Evolutionary conservation across 2,113 vertebrate genomes (phyloP).

Genomic region (Micromys minutus): DNA sequence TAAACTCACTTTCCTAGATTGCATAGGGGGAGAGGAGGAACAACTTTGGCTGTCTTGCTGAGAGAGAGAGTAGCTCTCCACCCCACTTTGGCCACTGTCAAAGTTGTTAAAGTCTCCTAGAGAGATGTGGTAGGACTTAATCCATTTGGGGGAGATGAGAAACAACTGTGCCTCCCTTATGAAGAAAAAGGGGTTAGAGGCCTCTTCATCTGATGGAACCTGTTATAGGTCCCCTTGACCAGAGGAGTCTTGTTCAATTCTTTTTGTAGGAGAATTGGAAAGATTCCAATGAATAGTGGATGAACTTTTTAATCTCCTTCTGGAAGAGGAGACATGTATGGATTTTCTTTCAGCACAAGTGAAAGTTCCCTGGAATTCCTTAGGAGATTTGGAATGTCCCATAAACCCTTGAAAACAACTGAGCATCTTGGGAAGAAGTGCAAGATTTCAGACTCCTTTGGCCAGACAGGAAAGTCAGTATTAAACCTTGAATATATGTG

Average conservation of each 20-base stretch:
- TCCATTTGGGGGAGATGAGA: neutral
- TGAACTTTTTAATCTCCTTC: neutral
- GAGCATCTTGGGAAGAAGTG: too few relatives aligned
- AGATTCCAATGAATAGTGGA: neutral
- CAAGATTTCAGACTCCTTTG: too few relatives aligned
- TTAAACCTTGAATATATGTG: too few relatives aligned
- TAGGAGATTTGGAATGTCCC: neutral
- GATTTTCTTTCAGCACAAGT: neutral
- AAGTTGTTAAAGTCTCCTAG: neutral
- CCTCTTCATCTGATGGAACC: neutral
- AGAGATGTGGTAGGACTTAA: neutral
- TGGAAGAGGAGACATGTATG: neutral
- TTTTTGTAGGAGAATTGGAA: neutral
- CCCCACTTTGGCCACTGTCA: neutral
- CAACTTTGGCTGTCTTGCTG: neutral
- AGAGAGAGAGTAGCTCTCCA: too few relatives aligned
- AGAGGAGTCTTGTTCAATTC: neutral
- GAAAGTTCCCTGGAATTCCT: too few relatives aligned
- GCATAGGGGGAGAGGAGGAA: neutral
- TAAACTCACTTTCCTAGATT: neutral
- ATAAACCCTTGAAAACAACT: neutral
- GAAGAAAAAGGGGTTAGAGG: neutral
- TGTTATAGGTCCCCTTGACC: neutral
- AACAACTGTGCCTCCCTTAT: neutral
- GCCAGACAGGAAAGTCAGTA: too few relatives aligned